Percentiles rank a stretch among this genome's conserved stretches.
Evolutionary conservation across 2,113 vertebrate genomes (phyloP).

Genomic region (Motacilla alba): DNA sequence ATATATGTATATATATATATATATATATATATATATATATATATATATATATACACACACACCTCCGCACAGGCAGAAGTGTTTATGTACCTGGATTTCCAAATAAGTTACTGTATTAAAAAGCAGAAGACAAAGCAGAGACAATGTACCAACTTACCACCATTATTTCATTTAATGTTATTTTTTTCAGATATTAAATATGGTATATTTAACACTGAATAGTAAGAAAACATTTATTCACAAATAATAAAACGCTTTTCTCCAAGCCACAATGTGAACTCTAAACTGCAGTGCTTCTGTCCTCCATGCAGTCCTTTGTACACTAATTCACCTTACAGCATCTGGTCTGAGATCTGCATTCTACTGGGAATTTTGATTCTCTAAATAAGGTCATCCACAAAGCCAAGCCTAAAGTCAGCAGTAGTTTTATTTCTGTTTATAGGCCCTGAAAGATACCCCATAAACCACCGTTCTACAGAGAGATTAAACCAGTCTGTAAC

Average conservation of each 20-base stretch:
- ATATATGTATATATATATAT: no score
- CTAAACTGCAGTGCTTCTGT: background rate
- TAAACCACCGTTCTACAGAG: background rate
- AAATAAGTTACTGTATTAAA: background rate
- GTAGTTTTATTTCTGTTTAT: background rate
- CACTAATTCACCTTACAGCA: background rate
- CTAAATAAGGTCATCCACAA: background rate
- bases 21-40: no score
- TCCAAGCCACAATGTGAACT: background rate
- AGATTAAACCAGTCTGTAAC: background rate
- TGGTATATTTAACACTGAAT: background rate
- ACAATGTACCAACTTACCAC: background rate
- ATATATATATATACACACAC: no score
- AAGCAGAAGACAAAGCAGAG: background rate
- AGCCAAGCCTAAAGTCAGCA: background rate
- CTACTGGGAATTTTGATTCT: background rate
- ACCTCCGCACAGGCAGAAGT: background rate
- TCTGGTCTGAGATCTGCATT: background rate
- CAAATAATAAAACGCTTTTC: background rate
- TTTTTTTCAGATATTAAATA: background rate
- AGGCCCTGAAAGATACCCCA: background rate
- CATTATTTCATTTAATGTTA: background rate
- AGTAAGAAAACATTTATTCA: background rate
- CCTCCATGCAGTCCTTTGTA: background rate
- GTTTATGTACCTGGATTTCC: background rate